phyloP scores from a whole-genome alignment of 2,888 invertebrate genomes.

The Cheilosia scutellata region DNA sequence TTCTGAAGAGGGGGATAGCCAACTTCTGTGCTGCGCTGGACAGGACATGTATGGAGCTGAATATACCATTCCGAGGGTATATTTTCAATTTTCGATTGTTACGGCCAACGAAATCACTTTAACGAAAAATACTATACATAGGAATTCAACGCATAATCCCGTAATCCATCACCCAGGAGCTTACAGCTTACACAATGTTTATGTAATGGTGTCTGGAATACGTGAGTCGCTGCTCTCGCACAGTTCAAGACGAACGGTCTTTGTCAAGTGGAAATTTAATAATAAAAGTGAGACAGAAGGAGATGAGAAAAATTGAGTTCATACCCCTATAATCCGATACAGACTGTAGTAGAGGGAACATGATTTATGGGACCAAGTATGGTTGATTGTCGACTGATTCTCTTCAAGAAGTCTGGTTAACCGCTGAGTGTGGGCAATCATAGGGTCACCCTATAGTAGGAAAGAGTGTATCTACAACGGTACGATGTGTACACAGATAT shows the following conservation, averaged over 20 bases:
- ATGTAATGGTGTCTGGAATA: slow-evolving; percentile 49
- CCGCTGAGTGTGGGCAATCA: slow-evolving; percentile 34
- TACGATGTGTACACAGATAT: slow-evolving; percentile 5
- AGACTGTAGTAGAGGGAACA: slow-evolving; percentile 35
- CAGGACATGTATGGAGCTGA: slow-evolving; percentile 1
- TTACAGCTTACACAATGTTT: slow-evolving; percentile 45
- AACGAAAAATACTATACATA: not conserved
- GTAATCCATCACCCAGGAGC: slow-evolving; percentile 58
- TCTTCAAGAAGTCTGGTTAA: slow-evolving; percentile 30
- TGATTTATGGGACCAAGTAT: slow-evolving; percentile 62
- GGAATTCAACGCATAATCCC: slow-evolving; percentile 28
- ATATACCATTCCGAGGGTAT: not conserved
- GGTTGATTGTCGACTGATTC: slow-evolving; percentile 59
- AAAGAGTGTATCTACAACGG: slow-evolving; percentile 26
- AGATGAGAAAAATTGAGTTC: slow-evolving; percentile 11
- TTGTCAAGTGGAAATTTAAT: slow-evolving; percentile 61
- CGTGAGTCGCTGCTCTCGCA: not conserved
- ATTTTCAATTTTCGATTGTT: slow-evolving; percentile 46
- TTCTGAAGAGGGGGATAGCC: not conserved
- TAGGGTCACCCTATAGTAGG: not conserved
- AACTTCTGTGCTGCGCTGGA: not conserved
- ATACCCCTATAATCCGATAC: slow-evolving; percentile 48
- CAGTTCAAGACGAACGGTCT: slow-evolving; percentile 8
- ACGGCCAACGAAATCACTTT: slow-evolving; percentile 10
- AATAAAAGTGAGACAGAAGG: slow-evolving; percentile 24